phyloP scores from a whole-genome alignment of 1,140 invertebrate species.

The Phortica variegata region DNA sequence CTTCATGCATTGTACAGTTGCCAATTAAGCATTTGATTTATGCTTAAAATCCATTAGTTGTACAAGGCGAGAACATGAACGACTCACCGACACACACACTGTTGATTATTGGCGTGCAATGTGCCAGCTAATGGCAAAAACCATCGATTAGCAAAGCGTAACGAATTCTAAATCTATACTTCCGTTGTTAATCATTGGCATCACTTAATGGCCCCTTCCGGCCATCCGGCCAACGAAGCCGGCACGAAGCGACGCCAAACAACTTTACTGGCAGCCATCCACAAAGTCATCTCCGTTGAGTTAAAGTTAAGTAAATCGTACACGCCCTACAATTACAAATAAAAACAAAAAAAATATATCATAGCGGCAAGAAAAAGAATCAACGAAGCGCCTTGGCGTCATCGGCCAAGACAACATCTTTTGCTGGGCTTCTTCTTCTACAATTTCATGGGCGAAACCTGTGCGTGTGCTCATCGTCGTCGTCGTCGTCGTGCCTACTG shows the following conservation, averaged over 20 bases:
- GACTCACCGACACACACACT: not conserved
- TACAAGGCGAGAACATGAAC: constrained; percentile 5
- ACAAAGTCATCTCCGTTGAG: not conserved
- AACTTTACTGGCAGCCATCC: constrained; percentile 21
- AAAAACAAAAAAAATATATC: too few relatives aligned
- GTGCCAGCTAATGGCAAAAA: not conserved
- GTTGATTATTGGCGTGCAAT: not conserved
- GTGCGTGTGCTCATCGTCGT: constrained; percentile 17
- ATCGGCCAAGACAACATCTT: too few relatives aligned
- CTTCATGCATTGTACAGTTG: too few relatives aligned
- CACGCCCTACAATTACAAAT: constrained; percentile 57
- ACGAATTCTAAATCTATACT: constrained; percentile 48
- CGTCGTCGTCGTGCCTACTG: constrained; percentile 15
- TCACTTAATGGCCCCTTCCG: constrained; percentile 56
- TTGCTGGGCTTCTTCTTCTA: too few relatives aligned
- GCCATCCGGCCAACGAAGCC: constrained; percentile 6
- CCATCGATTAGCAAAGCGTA: constrained; percentile 34
- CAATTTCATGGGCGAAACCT: too few relatives aligned
- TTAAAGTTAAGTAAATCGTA: constrained; percentile 26
- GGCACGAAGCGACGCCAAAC: constrained; percentile 12
- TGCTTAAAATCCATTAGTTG: constrained; percentile 46
- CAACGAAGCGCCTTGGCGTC: too few relatives aligned
- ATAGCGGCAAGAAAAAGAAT: too few relatives aligned
- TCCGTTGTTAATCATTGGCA: constrained; percentile 57
- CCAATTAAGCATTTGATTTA: constrained; percentile 46